Evolutionary conservation across 2,888 invertebrate genomes (phyloP), one percentile per base, ranked within the genome.

Genomic region (Nycteola revayana): DNA sequence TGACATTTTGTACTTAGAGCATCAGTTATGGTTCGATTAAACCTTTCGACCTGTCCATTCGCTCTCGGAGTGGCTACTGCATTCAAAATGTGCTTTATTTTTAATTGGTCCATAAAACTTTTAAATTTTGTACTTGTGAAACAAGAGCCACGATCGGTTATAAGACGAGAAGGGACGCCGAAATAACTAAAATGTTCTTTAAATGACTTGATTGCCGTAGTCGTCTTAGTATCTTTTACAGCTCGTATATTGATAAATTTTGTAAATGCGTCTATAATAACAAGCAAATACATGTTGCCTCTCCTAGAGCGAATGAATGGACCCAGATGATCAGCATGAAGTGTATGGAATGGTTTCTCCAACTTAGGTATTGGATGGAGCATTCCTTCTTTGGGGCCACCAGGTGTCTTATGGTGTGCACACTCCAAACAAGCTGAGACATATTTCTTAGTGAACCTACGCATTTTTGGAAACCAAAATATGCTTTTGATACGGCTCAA

Each of bases 341-440:
- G 9, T 3, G 28, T 29, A 29, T 49, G 41, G 9, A 56, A 49
- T 1, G 56, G 47, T 1, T 28, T 30, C 2, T 37, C 42, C 5
- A 42, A 20, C 25, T 53, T 53, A 3, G 30, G 31, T 5, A 58
- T 58, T 1, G 52, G 47, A 26, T 58, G 44, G 0, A 49, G 25
- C n/a, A 48, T 43, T 3, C 49, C 48, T 23, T 37, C 31, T 8
- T 30, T 39, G 7, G 36, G 38, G 4, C 24, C 36, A 7, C 30
- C 29, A 11, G 33, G 33, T 7, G 20, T 22, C 30, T 49, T 49
- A 36, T 36, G 33, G 11, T 41, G 40, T 5, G 42, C 42, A 28
- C 44, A 50, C 18, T 42, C 27, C 4, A 47, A 9, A 20, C 50
- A 47, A 6, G 50, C 25, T 5, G 7, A 11, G 1, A 50, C 46